phyloP scores from a whole-genome alignment of 2,113 vertebrate genomes.

The Cacatua alba region DNA sequence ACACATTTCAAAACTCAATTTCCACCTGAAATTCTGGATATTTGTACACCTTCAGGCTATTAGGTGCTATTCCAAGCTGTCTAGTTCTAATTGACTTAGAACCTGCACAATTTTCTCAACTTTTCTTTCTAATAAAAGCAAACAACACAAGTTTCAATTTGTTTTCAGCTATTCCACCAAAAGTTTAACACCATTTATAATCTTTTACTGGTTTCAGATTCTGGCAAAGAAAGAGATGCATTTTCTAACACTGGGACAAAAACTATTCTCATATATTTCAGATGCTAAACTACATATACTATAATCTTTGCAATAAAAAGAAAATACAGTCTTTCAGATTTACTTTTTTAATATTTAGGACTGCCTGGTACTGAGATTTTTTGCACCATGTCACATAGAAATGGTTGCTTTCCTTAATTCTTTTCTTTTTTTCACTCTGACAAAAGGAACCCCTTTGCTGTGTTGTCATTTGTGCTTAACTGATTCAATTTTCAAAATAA shows the following conservation, averaged over 20 bases:
- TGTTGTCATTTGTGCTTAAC: not conserved
- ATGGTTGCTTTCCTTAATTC: not conserved
- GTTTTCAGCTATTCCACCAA: not conserved
- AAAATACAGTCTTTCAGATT: not conserved
- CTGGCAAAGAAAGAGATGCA: not conserved
- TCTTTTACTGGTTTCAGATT: not conserved
- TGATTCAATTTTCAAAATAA: not conserved
- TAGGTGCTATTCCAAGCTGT: not conserved
- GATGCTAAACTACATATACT: not conserved
- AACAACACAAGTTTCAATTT: not conserved
- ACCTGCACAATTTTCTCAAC: not conserved
- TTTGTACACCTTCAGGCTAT: not conserved
- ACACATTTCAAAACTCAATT: not conserved
- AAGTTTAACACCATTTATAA: not conserved
- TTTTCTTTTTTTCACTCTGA: not conserved
- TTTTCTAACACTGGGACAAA: not conserved
- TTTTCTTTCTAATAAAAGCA: not conserved
- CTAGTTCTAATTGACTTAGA: not conserved
- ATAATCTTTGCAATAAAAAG: not conserved
- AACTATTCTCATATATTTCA: not conserved
- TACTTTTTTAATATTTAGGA: not conserved
- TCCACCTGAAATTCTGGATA: not conserved
- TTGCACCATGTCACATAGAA: not conserved
- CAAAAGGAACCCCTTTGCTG: not conserved
- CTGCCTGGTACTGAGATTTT: not conserved